Conservation (phyloP, 2,113 vertebrate species). For the Sus scrofa region DNA sequence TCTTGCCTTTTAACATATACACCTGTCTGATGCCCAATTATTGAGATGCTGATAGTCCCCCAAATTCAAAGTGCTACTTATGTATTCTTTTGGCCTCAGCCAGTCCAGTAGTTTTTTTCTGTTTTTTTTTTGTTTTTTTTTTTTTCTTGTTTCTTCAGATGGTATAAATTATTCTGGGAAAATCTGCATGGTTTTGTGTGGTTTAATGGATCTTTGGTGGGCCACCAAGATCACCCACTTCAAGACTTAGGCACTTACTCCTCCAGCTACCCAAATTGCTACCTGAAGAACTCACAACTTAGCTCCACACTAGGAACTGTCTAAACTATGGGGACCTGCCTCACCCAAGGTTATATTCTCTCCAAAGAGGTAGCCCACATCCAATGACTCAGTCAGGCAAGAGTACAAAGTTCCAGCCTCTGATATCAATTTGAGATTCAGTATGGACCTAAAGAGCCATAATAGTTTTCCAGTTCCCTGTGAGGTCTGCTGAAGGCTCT, state of each 20-base stretch:
- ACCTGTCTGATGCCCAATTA: not conserved
- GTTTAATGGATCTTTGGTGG: not conserved
- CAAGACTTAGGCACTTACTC: not conserved
- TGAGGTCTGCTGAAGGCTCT: not conserved
- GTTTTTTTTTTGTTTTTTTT: not conserved
- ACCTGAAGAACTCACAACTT: not conserved
- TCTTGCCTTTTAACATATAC: not conserved
- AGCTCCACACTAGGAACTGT: not conserved
- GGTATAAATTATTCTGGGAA: not conserved
- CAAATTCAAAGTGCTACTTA: not conserved
- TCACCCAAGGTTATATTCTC: not conserved
- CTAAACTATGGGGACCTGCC: not conserved
- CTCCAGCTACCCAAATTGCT: not conserved
- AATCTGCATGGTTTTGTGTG: not conserved
- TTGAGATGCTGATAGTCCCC: not conserved
- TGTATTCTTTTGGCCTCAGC: slow-evolving; percentile 15
- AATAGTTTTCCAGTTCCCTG: not conserved
- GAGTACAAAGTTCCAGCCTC: not conserved
- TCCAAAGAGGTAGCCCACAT: not conserved
- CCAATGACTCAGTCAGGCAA: not conserved
- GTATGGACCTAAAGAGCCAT: not conserved
- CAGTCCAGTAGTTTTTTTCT: not conserved
- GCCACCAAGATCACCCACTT: not conserved
- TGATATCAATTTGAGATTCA: not conserved
- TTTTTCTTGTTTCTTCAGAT: not conserved